Evolutionary conservation across 1,140 invertebrate species (phyloP).

Genomic region (Formica exsecta): DNA sequence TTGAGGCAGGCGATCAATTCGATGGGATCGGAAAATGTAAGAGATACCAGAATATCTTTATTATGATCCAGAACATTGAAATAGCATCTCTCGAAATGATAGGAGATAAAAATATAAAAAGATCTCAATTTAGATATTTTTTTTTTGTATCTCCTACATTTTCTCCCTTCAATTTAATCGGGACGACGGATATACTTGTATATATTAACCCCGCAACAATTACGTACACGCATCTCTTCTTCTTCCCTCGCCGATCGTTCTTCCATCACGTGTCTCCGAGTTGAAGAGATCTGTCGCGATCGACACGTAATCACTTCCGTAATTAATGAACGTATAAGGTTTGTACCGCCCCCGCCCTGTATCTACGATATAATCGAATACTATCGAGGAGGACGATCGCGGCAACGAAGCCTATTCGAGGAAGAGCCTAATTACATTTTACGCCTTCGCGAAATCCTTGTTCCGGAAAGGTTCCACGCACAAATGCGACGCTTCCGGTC

Average conservation of each 20-base stretch:
- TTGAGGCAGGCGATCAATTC: not conserved
- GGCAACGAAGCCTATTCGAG: constrained; percentile 39
- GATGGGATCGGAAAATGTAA: not conserved
- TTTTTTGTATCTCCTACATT: constrained; percentile 26
- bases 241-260: constrained; percentile 38
- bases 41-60: not conserved
- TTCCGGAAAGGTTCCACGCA: constrained; percentile 29
- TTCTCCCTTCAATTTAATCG: not conserved
- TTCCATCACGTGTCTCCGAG: constrained; percentile 40
- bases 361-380: constrained; percentile 27
- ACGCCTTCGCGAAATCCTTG: constrained; percentile 2
- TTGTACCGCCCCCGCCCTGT: not conserved
- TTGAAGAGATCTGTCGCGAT: constrained; percentile 35
- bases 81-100: not conserved
- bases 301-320: constrained; percentile 32
- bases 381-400: constrained; percentile 22
- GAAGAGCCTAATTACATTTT: constrained; percentile 54
- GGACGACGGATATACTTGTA: constrained; percentile 9
- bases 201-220: constrained; percentile 37
- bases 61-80: not conserved
- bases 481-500: constrained; percentile 28
- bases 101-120: not conserved
- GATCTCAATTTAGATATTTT: too few species aligned
- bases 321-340: constrained; percentile 16
- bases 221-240: constrained; percentile 25